Base-by-base conservation (phyloP, 2,113 vertebrate species). In the Noctilio leporinus region DNA sequence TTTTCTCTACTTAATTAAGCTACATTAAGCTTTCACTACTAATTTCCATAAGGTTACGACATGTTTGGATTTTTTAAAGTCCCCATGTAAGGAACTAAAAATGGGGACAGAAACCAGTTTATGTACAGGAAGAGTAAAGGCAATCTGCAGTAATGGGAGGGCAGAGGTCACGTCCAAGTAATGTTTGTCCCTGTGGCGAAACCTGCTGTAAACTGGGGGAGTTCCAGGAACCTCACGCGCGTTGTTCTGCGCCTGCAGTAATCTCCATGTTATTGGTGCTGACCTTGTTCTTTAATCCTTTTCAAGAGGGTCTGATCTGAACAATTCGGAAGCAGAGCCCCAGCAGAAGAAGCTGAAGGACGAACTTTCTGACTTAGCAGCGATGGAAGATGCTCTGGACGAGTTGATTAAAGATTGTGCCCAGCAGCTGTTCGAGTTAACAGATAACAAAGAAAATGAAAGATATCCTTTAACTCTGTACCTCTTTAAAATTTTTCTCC, bases 371-470 rank as follows among this genome's bases (percentile, higher is more conserved):
- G 98, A 99, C 95, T 97, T 99, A 65, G 98, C 98, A 76, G 97
- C 98, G 10, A 99, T 99, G 98, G 99, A 99, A 97, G 99, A 99
- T 70, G 98, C 98, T 30, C 96, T 99, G 96, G 99, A 99, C 94
- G 97, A 98, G 89, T 97, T 99, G 95, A 99, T 99, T 93, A 99
- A 98, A 89, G 98, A 98, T 64, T 99, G 99, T 55, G 98, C 99
- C 26, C 98, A 99, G 96, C 98, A 99, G 96, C 97, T 99, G 57
- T 99, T 99, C 65, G 97, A 98, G 59, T 95, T 99, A 96, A 99
- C 98, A 0, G 99, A 99, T 77, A 97, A 99, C 96, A 95, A 96
- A 75, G 98, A 98, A 59, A 99, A 99, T 83, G 98, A 98, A 33
- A 97, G 97, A 99, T 99, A 99, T 99, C 99, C 99, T 99, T 99